Evolutionary conservation across 2,797 vertebrate species (phyloP).

Genomic region (Fundulus diaphanus): DNA sequence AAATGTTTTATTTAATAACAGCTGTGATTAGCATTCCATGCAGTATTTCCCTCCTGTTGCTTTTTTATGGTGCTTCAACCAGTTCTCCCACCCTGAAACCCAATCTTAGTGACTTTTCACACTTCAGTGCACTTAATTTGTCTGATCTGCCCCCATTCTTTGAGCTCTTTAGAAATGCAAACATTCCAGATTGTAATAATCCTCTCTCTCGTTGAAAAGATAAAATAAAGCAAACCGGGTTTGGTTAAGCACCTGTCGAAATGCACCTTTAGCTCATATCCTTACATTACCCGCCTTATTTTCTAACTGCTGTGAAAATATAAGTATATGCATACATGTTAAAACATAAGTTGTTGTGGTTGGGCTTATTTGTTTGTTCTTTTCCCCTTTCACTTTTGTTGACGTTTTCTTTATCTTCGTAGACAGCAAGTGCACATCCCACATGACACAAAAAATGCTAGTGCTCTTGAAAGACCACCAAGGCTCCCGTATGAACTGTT

Average conservation of each 20-base stretch:
- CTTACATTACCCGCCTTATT: slow-evolving; percentile 1
- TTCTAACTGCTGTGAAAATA: slow-evolving; percentile 41
- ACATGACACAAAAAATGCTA: slow-evolving; percentile 75
- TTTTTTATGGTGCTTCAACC: not conserved
- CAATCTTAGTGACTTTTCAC: not conserved
- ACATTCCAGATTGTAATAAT: not conserved
- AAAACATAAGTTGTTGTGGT: slow-evolving; percentile 55
- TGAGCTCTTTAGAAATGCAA: not conserved
- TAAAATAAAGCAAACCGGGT: not conserved
- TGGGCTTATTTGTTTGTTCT: slow-evolving; percentile 58
- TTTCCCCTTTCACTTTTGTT: slow-evolving; percentile 63
- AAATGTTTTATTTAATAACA: not conserved
- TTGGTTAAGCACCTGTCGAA: not conserved
- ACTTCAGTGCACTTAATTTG: slow-evolving; percentile 2
- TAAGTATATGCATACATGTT: slow-evolving; percentile 41
- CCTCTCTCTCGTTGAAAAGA: not conserved
- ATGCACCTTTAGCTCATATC: not conserved
- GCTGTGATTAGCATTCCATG: not conserved
- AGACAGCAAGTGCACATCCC: slow-evolving; percentile 78
- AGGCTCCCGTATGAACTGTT: slow-evolving; percentile 73
- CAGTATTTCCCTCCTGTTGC: not conserved
- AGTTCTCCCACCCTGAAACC: not conserved
- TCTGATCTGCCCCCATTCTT: not conserved
- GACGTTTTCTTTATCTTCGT: slow-evolving; percentile 71
- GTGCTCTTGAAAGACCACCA: slow-evolving; percentile 65